Percentiles rank a stretch among this genome's conserved stretches.
These are phyloP conservation scores for Drosophila bocqueti DNA, from an alignment of 1,140 invertebrate genomes.

Conservation along the genomic window DNA sequence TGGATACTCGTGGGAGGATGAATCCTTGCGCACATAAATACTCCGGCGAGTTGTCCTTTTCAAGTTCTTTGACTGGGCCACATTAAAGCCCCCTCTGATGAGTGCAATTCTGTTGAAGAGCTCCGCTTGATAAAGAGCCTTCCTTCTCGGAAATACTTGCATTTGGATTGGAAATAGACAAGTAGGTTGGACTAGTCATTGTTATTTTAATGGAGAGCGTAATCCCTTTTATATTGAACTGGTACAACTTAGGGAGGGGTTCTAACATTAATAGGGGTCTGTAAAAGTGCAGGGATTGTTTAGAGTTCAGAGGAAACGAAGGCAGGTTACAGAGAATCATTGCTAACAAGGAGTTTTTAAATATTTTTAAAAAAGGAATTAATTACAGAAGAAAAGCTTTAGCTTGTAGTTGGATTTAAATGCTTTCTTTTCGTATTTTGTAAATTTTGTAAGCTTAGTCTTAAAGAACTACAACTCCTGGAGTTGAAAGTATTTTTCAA, in stretches of 20 bases:
- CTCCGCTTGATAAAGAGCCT: conserved; percentile 3
- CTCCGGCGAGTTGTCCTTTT: conserved; percentile 38
- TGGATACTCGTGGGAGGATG: conserved; percentile 42
- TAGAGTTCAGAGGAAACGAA: neutral
- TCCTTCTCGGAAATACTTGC: conserved; percentile 7
- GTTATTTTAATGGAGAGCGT: conserved; percentile 1
- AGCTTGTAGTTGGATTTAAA: neutral
- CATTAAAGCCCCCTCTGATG: conserved; percentile 37
- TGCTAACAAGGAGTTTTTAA: neutral
- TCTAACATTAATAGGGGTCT: neutral
- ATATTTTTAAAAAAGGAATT: neutral
- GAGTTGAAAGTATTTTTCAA: conserved; percentile 6
- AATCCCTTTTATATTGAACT: neutral
- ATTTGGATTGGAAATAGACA: conserved; percentile 23
- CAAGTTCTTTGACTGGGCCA: conserved; percentile 40
- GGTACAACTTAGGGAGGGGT: neutral
- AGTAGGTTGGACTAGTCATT: conserved; percentile 3
- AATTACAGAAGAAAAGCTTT: neutral
- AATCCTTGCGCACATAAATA: conserved; percentile 41
- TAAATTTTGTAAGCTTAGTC: neutral
- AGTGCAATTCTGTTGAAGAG: conserved; percentile 18
- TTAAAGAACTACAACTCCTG: neutral
- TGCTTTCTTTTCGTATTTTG: neutral
- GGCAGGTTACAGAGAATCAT: neutral
- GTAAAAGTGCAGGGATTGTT: neutral